These are phyloP conservation scores for Pollicipes pollicipes DNA, from an alignment of 1,140 invertebrate species.

Conservation along the genomic window DNA sequence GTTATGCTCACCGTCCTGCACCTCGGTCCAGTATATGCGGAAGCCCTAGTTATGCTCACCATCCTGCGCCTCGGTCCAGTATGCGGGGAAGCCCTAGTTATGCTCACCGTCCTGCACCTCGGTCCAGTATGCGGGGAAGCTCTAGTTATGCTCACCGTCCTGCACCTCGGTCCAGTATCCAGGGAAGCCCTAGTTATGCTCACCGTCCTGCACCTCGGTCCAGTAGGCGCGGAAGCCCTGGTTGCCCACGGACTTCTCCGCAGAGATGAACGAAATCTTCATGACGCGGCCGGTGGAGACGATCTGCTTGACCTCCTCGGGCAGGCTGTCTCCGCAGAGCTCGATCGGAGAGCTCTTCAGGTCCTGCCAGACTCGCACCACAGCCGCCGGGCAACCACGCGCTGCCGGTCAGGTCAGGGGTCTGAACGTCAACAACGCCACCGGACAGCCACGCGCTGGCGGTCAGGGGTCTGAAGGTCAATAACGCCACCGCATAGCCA, in stretches of 20 bases:
- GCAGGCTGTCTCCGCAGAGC: slow-evolving; percentile 65
- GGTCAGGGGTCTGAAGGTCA: too few relatives aligned
- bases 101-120: too few relatives aligned
- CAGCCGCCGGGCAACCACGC: slow-evolving; percentile 73
- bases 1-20: too few relatives aligned
- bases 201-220: slow-evolving; percentile 50
- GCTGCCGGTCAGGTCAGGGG: slow-evolving; percentile 29
- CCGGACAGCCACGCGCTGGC: too few relatives aligned
- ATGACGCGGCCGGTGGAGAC: slow-evolving; percentile 65
- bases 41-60: too few relatives aligned
- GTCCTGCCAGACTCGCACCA: slow-evolving; percentile 67
- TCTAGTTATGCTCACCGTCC: slow-evolving; percentile 9
- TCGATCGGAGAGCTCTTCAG: slow-evolving; percentile 55
- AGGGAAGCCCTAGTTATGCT: slow-evolving; percentile 61
- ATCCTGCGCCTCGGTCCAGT: too few relatives aligned
- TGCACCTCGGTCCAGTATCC: slow-evolving; percentile 67
- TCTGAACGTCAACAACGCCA: too few relatives aligned
- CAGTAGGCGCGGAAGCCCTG: slow-evolving; percentile 70
- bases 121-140: too few relatives aligned
- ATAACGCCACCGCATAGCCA: too few relatives aligned
- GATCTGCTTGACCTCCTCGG: slow-evolving; percentile 54
- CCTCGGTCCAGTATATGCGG: too few relatives aligned
- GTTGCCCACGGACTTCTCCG: slow-evolving; percentile 61
- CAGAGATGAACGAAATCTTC: slow-evolving; percentile 64
- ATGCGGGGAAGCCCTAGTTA: too few relatives aligned